Percentiles rank a stretch among this genome's conserved stretches.
Conservation (phyloP, 2,888 invertebrate species). For the Brachypalpus laphriformis region DNA sequence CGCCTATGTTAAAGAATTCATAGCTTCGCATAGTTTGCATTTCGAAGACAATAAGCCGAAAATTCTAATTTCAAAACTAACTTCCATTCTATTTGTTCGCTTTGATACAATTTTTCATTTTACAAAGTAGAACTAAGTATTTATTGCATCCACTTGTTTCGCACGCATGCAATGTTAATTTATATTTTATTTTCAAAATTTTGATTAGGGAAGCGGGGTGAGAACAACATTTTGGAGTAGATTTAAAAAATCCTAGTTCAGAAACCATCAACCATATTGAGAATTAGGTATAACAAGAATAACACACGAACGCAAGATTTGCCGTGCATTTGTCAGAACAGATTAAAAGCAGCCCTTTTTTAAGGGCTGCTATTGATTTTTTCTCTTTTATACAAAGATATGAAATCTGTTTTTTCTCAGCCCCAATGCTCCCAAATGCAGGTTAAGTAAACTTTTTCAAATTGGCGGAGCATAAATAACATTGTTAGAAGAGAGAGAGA, state of each 20-base stretch:
- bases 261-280: too few species aligned
- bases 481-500: background rate
- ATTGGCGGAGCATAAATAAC: background rate
- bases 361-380: conserved; percentile 19
- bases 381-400: background rate
- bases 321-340: background rate
- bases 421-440: background rate
- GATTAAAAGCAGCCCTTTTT: background rate
- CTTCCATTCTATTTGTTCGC: too few species aligned
- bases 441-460: background rate
- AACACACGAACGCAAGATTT: background rate
- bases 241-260: too few species aligned
- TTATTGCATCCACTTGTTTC: too few species aligned
- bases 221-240: too few species aligned
- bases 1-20: too few species aligned
- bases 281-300: background rate
- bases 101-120: too few species aligned
- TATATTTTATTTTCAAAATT: too few species aligned
- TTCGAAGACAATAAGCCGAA: background rate
- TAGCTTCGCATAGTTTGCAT: background rate
- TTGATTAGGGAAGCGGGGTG: too few species aligned
- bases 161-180: too few species aligned
- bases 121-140: too few species aligned
- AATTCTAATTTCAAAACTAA: background rate
- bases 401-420: background rate